Percentiles rank a stretch among this genome's conserved stretches.
These are phyloP conservation scores for Orius insidiosus DNA, from an alignment of 1,140 invertebrate species.

Conservation along the genomic window DNA sequence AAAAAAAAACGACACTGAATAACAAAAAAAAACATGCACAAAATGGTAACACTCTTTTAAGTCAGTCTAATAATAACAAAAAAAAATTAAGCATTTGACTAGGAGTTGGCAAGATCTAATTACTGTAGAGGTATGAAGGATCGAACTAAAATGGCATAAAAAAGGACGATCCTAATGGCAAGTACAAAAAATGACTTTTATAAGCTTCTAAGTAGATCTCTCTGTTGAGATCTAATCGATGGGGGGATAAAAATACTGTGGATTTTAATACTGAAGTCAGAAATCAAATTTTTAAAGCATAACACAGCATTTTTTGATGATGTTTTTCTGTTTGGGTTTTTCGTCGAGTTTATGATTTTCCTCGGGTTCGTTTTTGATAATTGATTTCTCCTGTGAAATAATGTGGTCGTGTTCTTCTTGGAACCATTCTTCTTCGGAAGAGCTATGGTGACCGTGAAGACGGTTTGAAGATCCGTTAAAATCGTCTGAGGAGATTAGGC, in stretches of 20 bases:
- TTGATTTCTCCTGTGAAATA: background rate
- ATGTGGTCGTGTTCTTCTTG: slow-evolving; percentile 21
- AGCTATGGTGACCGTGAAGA: slow-evolving; percentile 25
- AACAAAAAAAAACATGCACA: too few relatives aligned
- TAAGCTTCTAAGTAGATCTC: background rate
- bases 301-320: background rate
- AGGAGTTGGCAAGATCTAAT: too few relatives aligned
- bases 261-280: background rate
- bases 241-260: background rate
- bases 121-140: too few relatives aligned
- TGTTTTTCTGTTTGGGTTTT: background rate
- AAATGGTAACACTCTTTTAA: too few relatives aligned
- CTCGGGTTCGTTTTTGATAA: background rate
- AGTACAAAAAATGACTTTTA: too few relatives aligned
- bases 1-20: too few relatives aligned
- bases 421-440: slow-evolving; percentile 27
- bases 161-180: too few relatives aligned
- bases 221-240: background rate
- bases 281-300: background rate
- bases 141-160: too few relatives aligned
- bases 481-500: slow-evolving; percentile 20
- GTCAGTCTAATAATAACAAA: too few relatives aligned
- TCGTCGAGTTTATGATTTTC: background rate
- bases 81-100: too few relatives aligned
- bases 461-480: slow-evolving; percentile 20